Evolutionary conservation across 1,140 invertebrate genomes (phyloP), one percentile per base, ranked within the genome.

Genomic region (Linepithema humile): DNA sequence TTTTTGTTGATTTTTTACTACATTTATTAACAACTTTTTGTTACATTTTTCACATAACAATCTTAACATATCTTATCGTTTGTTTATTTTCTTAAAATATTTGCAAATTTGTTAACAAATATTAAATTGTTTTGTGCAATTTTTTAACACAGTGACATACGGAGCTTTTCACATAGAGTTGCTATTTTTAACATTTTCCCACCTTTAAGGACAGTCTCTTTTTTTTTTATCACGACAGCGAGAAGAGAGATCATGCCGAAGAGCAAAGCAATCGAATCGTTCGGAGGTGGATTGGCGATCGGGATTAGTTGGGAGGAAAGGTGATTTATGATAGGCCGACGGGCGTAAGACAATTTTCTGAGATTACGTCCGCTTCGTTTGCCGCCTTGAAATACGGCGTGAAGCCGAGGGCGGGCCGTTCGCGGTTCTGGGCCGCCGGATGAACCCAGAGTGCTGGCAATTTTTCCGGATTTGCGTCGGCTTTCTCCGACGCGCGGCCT

Each of bases 331-430:
- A 77, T 77, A 32, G 74, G 29, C 10, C 32, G 50, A 32, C 4
- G 45, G 45, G 45, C 15, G 32, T 77, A 77, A 65, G 60, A 77
- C 60, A 77, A 65, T 77, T 77, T 77, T 77, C 59, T 60, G 40
- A 77, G 74, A 77, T 77, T 77, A 77, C 60, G 20, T 77, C 62
- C 45, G 32, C 74, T 77, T 77, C 45, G 43, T 77, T 77, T 77
- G 20, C 59, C 20, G n/a, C 20, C 60, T 77, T 65, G 74, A 77
- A 65, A 65, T 77, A 77, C 43, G 45, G 32, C 12, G 45, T 26
- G 29, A 64, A 64, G 32, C 43, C 43, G 59, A 77, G 59, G 29
- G 3, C 59, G 20, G 59, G 15, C 43, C 32, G 15, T 48, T 64
- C 9, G 73, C 55, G 53, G 38, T 15, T 4, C 17, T 40, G 20